phyloP scores from a whole-genome alignment of 53 echinoderm and acorn worm genomes.

The Paracentrotus lividus region DNA sequence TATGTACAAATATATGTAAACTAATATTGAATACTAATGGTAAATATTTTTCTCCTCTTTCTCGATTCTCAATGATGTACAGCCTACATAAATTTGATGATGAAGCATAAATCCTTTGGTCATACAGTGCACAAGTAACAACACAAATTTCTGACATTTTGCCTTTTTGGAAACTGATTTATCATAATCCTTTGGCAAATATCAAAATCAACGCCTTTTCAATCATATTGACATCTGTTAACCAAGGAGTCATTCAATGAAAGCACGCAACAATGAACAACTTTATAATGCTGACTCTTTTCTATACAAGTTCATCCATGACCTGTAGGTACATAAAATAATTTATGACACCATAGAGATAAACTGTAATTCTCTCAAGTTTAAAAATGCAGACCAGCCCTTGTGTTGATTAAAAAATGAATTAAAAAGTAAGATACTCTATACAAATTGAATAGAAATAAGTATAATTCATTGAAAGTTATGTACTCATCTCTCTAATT shows the following conservation, averaged over 20 bases:
- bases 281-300: not conserved
- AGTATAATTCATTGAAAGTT: no score
- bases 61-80: not conserved
- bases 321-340: not conserved
- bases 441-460: no score
- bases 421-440: no score
- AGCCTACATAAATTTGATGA: not conserved
- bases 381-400: no score
- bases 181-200: not conserved
- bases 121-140: not conserved
- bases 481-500: no score
- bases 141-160: not conserved
- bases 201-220: not conserved
- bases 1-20: no score
- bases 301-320: not conserved
- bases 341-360: not conserved
- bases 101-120: no score
- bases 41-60: not conserved
- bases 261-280: not conserved
- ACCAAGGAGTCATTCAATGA: constrained; percentile 17
- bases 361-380: not conserved
- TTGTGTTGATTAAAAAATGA: no score
- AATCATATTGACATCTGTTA: not conserved
- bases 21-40: no score
- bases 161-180: not conserved